phyloP scores from a whole-genome alignment of 2,888 invertebrate species.

The Amblyjoppa fuscipennis region DNA sequence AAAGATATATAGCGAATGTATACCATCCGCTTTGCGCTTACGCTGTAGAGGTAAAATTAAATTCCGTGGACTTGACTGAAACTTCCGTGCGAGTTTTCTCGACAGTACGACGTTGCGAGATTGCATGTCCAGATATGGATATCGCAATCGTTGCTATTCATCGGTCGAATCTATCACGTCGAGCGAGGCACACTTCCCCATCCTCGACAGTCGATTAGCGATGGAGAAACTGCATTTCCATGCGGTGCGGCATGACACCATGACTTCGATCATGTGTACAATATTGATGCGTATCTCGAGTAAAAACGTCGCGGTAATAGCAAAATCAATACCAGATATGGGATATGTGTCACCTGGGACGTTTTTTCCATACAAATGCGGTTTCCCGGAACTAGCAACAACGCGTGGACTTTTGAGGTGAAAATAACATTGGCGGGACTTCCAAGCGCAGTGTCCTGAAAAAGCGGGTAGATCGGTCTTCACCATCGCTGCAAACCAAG shows the following conservation, averaged over 20 bases:
- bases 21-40: background rate
- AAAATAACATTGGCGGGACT: background rate
- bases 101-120: background rate
- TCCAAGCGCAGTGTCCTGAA: too few relatives aligned
- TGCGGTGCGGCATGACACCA: background rate
- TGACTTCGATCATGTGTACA: background rate
- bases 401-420: background rate
- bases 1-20: constrained; percentile 8
- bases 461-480: too few relatives aligned
- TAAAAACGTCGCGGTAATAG: background rate
- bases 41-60: constrained; percentile 16
- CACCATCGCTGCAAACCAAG: too few relatives aligned
- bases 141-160: constrained; percentile 2
- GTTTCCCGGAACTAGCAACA: background rate
- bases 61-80: constrained; percentile 25
- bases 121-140: constrained; percentile 2
- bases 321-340: background rate
- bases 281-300: background rate
- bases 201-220: background rate
- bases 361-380: background rate
- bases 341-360: background rate
- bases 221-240: background rate
- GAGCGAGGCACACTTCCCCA: background rate
- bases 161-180: background rate
- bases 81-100: constrained; percentile 1